Percentiles rank a stretch among this genome's conserved stretches.
phyloP scores from a whole-genome alignment of 2,888 invertebrate genomes.

The Acanthacorydalis orientalis region DNA sequence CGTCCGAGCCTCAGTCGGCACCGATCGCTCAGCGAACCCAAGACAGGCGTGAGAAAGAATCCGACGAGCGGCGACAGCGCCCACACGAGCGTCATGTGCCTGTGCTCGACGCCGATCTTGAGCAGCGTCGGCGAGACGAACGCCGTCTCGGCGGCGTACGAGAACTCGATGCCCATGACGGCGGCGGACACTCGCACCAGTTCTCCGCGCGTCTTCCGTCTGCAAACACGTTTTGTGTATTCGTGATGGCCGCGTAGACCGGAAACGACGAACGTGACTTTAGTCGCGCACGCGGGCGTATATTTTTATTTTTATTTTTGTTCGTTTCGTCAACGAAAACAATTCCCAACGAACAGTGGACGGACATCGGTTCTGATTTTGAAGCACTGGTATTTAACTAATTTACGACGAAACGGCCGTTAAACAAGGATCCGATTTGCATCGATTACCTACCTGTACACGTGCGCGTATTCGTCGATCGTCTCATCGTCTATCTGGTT shows the following conservation, averaged over 20 bases:
- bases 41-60: conserved; percentile 81
- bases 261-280: no score
- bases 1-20: conserved; percentile 69
- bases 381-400: no score
- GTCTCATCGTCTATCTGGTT: conserved; percentile 14
- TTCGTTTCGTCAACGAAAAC: no score
- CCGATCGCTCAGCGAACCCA: conserved; percentile 84
- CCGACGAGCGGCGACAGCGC: conserved; percentile 86
- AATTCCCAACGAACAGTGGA: no score
- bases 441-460: conserved; percentile 38
- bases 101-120: conserved; percentile 82
- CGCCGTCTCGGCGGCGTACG: conserved; percentile 93
- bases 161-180: conserved; percentile 95
- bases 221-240: conserved; percentile 27
- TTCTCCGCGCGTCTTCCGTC: conserved; percentile 63
- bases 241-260: no score
- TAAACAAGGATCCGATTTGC: no score
- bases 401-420: no score
- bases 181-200: conserved; percentile 79
- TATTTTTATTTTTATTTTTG: no score
- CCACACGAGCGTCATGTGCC: conserved; percentile 92
- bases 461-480: conserved; percentile 40
- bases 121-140: conserved; percentile 89
- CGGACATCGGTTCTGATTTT: no score
- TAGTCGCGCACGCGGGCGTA: no score